phyloP scores from a whole-genome alignment of 2,888 invertebrate species.

The Calliopum simillimum region DNA sequence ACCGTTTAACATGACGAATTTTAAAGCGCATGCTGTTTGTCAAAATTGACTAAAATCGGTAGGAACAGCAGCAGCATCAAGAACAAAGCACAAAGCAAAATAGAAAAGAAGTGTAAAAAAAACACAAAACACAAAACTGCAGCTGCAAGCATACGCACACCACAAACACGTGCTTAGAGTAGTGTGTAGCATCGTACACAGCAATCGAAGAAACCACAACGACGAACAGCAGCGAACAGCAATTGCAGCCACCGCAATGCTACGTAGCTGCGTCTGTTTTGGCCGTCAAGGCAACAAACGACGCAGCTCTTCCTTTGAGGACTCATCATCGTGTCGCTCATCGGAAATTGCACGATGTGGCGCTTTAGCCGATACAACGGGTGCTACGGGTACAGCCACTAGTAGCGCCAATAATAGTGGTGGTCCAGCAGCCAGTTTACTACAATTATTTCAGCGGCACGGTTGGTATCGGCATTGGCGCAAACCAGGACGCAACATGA shows the following conservation, averaged over 20 bases:
- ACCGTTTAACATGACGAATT: too few relatives aligned
- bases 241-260: conserved; percentile 52
- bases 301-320: conserved; percentile 67
- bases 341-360: conserved; percentile 67
- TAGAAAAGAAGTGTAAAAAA: too few relatives aligned
- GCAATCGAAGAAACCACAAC: conserved; percentile 13
- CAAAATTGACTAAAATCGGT: too few relatives aligned
- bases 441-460: conserved; percentile 68
- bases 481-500: conserved; percentile 73
- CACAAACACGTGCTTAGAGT: not conserved
- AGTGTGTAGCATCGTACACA: not conserved
- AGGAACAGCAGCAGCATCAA: too few relatives aligned
- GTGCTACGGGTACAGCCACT: conserved; percentile 46
- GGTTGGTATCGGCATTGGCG: conserved; percentile 77
- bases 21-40: too few relatives aligned
- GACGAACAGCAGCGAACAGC: not conserved
- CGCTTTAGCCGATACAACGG: conserved; percentile 51
- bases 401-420: conserved; percentile 45
- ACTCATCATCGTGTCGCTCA: conserved; percentile 66
- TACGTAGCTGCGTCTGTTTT: conserved; percentile 67
- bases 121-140: too few relatives aligned
- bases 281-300: conserved; percentile 61
- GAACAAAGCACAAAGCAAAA: too few relatives aligned
- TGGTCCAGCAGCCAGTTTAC: conserved; percentile 58
- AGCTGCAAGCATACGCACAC: not conserved